A percentile compares a stretch with the other conserved stretches of the same genome.
These are phyloP conservation scores for Harlomillsia oculata DNA, from an alignment of 1,140 invertebrate species.

Conservation along the genomic window DNA sequence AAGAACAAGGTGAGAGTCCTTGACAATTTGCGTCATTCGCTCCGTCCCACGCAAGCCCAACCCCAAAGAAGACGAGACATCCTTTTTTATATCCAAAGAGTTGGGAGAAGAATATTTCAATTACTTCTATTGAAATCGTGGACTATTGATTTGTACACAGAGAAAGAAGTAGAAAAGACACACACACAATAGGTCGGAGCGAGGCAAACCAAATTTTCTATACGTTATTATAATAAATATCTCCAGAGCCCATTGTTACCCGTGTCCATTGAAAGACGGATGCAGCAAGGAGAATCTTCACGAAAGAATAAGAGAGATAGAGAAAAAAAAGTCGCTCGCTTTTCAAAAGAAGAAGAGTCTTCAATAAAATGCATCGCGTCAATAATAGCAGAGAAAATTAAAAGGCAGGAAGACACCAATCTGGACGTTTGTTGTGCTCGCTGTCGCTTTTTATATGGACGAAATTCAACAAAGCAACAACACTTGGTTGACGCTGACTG, in stretches of 20 bases:
- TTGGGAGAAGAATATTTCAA: constrained; percentile 25
- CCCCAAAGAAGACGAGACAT: too few species aligned
- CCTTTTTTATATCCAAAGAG: too few species aligned
- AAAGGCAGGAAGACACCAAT: constrained; percentile 25
- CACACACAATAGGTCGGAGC: constrained; percentile 17
- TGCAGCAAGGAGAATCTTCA: constrained; percentile 15
- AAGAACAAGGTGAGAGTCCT: too few species aligned
- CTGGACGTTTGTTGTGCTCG: too few species aligned
- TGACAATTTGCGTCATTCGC: too few species aligned
- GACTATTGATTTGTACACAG: constrained; percentile 23
- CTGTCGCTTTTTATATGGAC: too few species aligned
- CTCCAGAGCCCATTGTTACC: constrained; percentile 26
- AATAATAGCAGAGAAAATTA: constrained; percentile 11
- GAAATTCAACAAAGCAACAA: too few species aligned
- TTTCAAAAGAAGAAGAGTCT: too few species aligned
- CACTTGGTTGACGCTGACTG: too few species aligned
- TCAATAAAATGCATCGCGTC: constrained; percentile 4
- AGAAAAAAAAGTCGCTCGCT: constrained; percentile 6
- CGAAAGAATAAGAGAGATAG: constrained; percentile 14
- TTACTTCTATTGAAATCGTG: constrained; percentile 11
- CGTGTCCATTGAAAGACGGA: constrained; percentile 2
- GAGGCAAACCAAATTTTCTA: constrained; percentile 28
- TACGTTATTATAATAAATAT: constrained; percentile 28
- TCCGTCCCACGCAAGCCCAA: too few species aligned
- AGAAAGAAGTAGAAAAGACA: constrained; percentile 1